These are phyloP conservation scores for Eueremaeus valkanovi DNA, from an alignment of 2,888 invertebrate genomes.

Conservation along the genomic window DNA sequence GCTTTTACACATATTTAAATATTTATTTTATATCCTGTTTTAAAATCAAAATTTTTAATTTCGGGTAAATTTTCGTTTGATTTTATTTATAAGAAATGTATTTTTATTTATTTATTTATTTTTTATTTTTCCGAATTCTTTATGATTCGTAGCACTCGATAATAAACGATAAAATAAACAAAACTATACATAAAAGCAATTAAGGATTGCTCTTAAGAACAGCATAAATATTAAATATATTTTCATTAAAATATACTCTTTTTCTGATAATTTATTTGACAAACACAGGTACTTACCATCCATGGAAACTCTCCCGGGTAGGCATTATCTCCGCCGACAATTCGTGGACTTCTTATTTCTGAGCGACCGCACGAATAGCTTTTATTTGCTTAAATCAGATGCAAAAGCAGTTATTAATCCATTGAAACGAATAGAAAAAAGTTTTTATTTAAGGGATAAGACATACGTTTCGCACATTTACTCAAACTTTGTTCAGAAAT, in stretches of 20 bases:
- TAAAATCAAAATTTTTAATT: constrained; percentile 2
- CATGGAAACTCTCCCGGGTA: constrained; percentile 44
- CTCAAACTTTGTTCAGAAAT: neutral
- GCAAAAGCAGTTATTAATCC: neutral
- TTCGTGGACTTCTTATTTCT: constrained; percentile 35
- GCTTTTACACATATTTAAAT: constrained; percentile 7
- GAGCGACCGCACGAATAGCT: constrained; percentile 13
- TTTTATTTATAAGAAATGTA: neutral
- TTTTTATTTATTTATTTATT: neutral
- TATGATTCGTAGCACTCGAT: neutral
- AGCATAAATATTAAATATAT: no score
- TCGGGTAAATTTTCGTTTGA: neutral
- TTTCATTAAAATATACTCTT: neutral
- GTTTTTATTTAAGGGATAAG: neutral
- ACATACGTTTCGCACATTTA: constrained; percentile 2
- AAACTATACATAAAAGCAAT: neutral
- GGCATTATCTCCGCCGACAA: constrained; percentile 44
- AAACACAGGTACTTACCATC: constrained; percentile 41
- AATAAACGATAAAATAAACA: neutral
- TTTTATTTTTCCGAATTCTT: neutral
- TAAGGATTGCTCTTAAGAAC: neutral
- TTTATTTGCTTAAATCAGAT: neutral
- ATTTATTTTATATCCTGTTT: constrained; percentile 31
- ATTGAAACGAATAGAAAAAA: neutral
- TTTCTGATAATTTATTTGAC: neutral